Percentiles rank a stretch among this genome's conserved stretches.
phyloP scores from a whole-genome alignment of 2,888 invertebrate genomes.

The Gerosis bhagava region DNA sequence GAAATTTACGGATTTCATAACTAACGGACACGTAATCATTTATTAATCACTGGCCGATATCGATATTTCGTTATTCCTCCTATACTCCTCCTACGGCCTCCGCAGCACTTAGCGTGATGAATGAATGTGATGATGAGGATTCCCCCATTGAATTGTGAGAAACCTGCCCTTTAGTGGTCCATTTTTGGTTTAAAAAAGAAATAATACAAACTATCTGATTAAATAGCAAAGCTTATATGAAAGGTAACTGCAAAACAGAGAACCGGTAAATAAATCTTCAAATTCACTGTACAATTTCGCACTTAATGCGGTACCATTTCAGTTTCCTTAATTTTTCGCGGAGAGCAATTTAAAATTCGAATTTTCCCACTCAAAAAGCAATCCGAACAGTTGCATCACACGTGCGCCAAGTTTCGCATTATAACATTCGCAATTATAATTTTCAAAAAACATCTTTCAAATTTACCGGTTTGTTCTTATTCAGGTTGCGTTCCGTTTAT shows the following conservation, averaged over 20 bases:
- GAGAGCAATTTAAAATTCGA: conserved; percentile 23
- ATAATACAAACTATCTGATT: no score
- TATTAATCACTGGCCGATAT: no score
- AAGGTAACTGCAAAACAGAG: conserved; percentile 19
- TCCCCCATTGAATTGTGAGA: no score
- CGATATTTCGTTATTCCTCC: no score
- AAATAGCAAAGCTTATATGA: conserved; percentile 22
- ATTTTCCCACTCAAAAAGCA: conserved; percentile 23
- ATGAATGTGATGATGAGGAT: no score
- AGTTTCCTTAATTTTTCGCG: conserved; percentile 25
- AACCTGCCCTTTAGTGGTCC: no score
- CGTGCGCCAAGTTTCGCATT: conserved; percentile 26
- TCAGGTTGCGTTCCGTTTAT: conserved; percentile 40
- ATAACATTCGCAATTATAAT: conserved; percentile 33
- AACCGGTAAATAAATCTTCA: conserved; percentile 13
- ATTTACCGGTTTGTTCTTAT: conserved; percentile 40
- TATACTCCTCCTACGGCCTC: no score
- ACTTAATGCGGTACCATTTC: conserved; percentile 20
- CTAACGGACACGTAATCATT: no score
- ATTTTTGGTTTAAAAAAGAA: no score
- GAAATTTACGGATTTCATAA: no score
- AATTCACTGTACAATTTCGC: conserved; percentile 26
- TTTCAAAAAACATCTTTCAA: conserved; percentile 35
- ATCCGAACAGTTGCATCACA: conserved; percentile 19
- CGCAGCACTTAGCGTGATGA: no score